Evolutionary conservation across 2,797 vertebrate genomes (phyloP), one percentile per base, ranked within the genome.

Genomic region (Syncerus caffer): DNA sequence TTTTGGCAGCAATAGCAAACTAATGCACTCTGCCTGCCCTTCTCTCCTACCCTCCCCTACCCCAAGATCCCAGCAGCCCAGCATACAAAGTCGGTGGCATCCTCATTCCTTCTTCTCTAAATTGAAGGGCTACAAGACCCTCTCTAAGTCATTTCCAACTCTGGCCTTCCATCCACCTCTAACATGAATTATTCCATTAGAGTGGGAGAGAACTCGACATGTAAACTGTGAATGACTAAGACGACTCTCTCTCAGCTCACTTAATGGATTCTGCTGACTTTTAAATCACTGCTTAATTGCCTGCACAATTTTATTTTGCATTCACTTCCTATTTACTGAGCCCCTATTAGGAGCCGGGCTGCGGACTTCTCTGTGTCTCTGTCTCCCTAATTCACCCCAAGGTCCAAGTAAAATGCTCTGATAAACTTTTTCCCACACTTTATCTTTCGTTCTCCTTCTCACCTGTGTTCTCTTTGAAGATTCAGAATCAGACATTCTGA

Each of bases 261-360:
- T 21, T 25, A 79, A 2, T 27, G n/a, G 47, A 34, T 78, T 87
- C 86, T 87, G 4, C 47, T 16, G 80, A 85, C 34, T 17, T 64
- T 74, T 15, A 58, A 88, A 58, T 29, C 45, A 74, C n/a, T 57
- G 45, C n/a, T 87, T 67, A 50, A 42, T 55, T 31, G 13, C 34
- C 83, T 87, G 11, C 25, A 25, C 23, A 29, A 58, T 55, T 78
- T 87, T 62, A 45, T 42, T 53, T 96, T 76, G 79, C 78, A 53
- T 53, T 79, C 47, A 45, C 13, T 50, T 42, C n/a, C 27, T 58
- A 76, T 51, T 47, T 84, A 34, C 31, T 83, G 76, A 89, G 29
- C 15, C 89, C 34, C 50, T 47, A 9, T 45, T 25, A 88, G 45
- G 21, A 74, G 53, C 85, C 25, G 10, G 47, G 38, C 29, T 90